phyloP scores from a whole-genome alignment of 2,113 vertebrate genomes.

The Papio anubis region DNA sequence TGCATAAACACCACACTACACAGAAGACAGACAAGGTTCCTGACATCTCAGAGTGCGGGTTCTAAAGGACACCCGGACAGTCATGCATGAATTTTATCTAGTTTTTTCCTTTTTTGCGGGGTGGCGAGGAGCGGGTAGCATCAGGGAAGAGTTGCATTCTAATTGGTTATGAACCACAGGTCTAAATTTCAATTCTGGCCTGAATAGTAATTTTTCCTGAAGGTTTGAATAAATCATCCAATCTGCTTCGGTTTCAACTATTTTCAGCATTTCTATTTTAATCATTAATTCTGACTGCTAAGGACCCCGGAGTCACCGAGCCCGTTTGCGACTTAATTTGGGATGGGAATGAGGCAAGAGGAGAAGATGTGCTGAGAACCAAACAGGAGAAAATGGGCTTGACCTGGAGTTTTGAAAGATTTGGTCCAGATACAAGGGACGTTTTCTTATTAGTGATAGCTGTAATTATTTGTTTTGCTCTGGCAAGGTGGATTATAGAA shows the following conservation, averaged over 20 bases:
- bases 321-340: slow-evolving; percentile 57
- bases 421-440: neutral
- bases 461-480: neutral
- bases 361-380: neutral
- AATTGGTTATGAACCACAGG: slow-evolving; percentile 61
- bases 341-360: neutral
- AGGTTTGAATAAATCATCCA: slow-evolving; percentile 77
- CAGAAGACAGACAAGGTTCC: neutral
- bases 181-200: slow-evolving; percentile 68
- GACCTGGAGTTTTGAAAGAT: neutral
- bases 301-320: slow-evolving; percentile 62
- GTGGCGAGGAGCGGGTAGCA: neutral
- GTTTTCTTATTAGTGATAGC: neutral
- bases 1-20: neutral
- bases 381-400: neutral
- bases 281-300: slow-evolving; percentile 65
- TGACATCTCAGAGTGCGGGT: neutral
- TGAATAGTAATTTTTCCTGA: slow-evolving; percentile 67
- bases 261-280: slow-evolving; percentile 72
- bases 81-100: neutral
- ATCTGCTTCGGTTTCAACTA: slow-evolving; percentile 68
- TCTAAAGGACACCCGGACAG: neutral
- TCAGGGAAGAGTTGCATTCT: slow-evolving; percentile 3
- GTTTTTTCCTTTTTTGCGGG: neutral
- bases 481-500: neutral